phyloP scores from a whole-genome alignment of 2,113 vertebrate species.

The Paradoxurus hermaphroditus region DNA sequence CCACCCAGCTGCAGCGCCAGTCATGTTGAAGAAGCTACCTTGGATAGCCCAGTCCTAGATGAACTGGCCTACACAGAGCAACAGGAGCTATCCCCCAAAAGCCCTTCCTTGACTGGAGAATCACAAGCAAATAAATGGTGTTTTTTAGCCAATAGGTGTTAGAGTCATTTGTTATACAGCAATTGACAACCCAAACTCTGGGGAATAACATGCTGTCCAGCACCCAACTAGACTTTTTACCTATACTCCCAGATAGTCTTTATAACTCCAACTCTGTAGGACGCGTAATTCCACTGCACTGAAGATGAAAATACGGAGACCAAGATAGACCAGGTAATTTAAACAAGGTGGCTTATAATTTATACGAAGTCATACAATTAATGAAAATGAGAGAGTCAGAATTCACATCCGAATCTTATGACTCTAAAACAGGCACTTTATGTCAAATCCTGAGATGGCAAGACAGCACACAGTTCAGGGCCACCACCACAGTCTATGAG shows the following conservation, averaged over 20 bases:
- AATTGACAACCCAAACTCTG: neutral
- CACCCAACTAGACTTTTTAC: neutral
- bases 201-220: neutral
- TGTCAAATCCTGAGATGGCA: neutral
- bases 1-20: no score
- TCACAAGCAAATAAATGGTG: neutral
- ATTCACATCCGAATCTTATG: neutral
- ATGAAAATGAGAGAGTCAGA: neutral
- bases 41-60: neutral
- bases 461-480: neutral
- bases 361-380: neutral
- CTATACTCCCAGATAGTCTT: neutral
- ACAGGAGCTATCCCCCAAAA: neutral
- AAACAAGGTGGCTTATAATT: neutral
- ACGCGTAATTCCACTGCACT: neutral
- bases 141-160: neutral
- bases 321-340: neutral
- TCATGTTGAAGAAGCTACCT: neutral
- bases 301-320: neutral
- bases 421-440: neutral
- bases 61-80: neutral
- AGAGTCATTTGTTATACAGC: neutral
- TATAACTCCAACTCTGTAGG: no score
- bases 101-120: neutral
- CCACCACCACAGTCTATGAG: fast-evolving